phyloP scores from a whole-genome alignment of 2,888 invertebrate species.

The Caenorhabditis sinica region DNA sequence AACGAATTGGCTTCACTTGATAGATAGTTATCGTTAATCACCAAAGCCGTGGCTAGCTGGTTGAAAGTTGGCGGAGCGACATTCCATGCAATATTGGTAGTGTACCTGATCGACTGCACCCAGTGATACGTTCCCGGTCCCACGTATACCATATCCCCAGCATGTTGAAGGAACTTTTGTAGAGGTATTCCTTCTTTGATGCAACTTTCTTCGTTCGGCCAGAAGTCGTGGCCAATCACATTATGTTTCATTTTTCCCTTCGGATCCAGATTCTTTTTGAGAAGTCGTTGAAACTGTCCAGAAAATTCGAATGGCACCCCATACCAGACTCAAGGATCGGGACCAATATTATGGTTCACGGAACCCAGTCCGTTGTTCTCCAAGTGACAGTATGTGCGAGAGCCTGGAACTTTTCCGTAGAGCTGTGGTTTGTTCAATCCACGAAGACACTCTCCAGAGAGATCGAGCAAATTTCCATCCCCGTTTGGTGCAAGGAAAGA shows the following conservation, averaged over 20 bases:
- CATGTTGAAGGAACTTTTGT: neutral
- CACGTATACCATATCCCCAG: neutral
- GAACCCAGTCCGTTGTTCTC: neutral
- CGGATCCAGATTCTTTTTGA: no score
- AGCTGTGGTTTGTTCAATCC: neutral
- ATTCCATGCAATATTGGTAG: constrained; percentile 7
- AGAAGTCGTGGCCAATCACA: neutral
- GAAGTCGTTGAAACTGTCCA: neutral
- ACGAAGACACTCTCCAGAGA: neutral
- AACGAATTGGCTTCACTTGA: no score
- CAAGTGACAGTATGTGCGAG: neutral
- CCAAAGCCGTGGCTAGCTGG: neutral
- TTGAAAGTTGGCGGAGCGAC: neutral
- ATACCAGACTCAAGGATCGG: neutral
- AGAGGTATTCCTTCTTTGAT: neutral
- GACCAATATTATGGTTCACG: neutral
- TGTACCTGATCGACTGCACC: neutral
- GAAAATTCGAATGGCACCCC: neutral
- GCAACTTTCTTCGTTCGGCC: neutral
- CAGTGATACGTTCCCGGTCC: neutral
- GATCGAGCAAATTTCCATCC: neutral
- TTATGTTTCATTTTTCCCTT: neutral
- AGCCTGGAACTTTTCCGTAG: neutral
- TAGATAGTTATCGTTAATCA: neutral
- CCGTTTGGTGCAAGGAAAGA: neutral